Percentiles rank a stretch among this genome's conserved stretches.
phyloP scores from a whole-genome alignment of 2,888 invertebrate species.

The Phragmatobia fuliginosa region DNA sequence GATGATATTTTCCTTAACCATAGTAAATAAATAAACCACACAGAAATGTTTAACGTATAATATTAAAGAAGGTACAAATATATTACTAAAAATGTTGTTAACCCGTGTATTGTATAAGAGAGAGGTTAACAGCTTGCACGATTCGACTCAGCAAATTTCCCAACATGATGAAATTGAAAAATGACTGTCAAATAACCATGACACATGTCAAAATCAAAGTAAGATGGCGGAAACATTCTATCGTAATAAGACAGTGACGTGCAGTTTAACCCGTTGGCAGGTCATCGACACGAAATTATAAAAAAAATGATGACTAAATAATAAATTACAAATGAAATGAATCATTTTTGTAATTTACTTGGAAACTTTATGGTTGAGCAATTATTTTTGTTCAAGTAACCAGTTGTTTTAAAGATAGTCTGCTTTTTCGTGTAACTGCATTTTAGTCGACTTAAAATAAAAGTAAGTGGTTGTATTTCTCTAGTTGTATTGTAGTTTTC shows the following conservation, averaged over 20 bases:
- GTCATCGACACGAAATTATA: conserved; percentile 39
- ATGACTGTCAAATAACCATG: conserved; percentile 11
- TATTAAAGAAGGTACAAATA: neutral
- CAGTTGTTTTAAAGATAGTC: neutral
- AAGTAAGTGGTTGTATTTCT: neutral
- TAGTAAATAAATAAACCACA: conserved; percentile 1
- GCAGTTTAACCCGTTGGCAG: conserved; percentile 32
- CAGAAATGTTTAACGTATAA: neutral
- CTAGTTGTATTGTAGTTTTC: too few relatives aligned
- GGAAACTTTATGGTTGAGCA: conserved; percentile 22
- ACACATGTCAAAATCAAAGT: conserved; percentile 20
- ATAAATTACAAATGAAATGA: conserved; percentile 41
- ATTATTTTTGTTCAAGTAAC: conserved; percentile 4
- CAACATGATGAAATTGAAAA: neutral
- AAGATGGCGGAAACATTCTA: conserved; percentile 33
- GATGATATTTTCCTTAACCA: neutral
- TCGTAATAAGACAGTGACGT: conserved; percentile 26
- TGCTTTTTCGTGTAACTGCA: neutral
- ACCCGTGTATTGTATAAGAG: neutral
- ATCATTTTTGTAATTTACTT: conserved; percentile 34
- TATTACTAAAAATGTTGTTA: neutral
- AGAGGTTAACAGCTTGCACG: neutral
- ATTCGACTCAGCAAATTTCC: neutral
- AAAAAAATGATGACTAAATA: conserved; percentile 48
- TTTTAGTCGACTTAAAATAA: neutral